Percentiles rank a stretch among this genome's conserved stretches.
These are phyloP conservation scores for Lagorchestes hirsutus DNA, from an alignment of 2,797 vertebrate genomes.

Conservation along the genomic window DNA sequence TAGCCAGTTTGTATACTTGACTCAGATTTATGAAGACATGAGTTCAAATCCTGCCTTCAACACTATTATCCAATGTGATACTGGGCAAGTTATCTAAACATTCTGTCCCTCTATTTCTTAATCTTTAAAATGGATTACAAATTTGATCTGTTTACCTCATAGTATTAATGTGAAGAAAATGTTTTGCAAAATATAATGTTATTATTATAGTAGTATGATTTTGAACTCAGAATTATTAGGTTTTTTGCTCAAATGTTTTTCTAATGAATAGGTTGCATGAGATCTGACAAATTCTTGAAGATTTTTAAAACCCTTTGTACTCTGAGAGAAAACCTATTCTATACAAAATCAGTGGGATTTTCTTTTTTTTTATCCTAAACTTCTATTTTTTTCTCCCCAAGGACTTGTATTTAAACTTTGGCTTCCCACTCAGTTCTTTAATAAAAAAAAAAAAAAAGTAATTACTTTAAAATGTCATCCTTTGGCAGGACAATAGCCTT, in stretches of 20 bases:
- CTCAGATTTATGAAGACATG: neutral
- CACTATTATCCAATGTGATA: neutral
- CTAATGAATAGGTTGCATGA: neutral
- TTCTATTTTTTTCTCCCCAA: neutral
- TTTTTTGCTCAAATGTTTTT: neutral
- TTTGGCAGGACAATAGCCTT: neutral
- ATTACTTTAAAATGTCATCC: constrained; percentile 20
- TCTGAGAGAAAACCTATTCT: neutral
- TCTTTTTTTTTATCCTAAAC: neutral
- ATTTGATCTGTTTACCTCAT: neutral
- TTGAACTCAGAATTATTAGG: neutral
- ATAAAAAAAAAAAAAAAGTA: constrained; percentile 27
- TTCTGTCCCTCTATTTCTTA: neutral
- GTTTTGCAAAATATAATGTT: neutral
- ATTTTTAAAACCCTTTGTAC: neutral
- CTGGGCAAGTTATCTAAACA: neutral
- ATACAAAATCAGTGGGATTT: neutral
- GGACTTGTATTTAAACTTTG: neutral
- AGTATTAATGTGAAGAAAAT: neutral
- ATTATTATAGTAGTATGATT: neutral
- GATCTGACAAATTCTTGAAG: neutral
- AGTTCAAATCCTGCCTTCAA: neutral
- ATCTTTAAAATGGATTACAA: neutral
- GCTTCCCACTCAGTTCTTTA: constrained; percentile 11
- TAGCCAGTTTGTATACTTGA: neutral